These are phyloP conservation scores for Sebastes taczanowskii DNA, from an alignment of 2,797 vertebrate species.

Conservation along the genomic window DNA sequence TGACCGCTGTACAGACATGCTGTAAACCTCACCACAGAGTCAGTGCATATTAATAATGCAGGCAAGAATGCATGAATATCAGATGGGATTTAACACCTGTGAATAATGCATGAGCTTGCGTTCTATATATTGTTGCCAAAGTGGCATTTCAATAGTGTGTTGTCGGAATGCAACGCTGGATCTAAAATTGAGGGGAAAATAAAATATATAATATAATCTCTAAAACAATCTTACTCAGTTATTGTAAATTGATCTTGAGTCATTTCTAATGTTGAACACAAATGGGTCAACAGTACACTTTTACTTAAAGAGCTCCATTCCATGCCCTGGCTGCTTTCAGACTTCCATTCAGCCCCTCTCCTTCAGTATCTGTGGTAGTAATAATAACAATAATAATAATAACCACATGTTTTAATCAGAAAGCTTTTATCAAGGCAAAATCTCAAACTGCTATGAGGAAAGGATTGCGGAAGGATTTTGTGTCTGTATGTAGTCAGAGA, in stretches of 20 bases:
- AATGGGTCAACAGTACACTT: background rate
- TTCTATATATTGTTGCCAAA: background rate
- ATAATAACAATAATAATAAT: constrained; percentile 15
- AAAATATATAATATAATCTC: background rate
- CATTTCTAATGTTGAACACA: background rate
- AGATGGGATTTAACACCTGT: background rate
- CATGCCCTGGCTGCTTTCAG: background rate
- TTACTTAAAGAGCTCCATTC: background rate
- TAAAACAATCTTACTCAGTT: background rate
- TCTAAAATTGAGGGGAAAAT: background rate
- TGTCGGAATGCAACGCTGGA: background rate
- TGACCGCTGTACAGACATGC: background rate
- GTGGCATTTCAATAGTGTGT: background rate
- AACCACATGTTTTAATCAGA: constrained; percentile 23
- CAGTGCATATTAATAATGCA: constrained; percentile 4
- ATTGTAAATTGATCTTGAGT: background rate
- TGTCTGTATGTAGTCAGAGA: no score
- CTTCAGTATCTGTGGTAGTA: background rate
- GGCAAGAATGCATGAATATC: background rate
- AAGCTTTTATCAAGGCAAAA: constrained; percentile 11
- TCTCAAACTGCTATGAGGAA: background rate
- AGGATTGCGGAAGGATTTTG: no score
- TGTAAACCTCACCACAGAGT: background rate
- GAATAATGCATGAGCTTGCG: background rate
- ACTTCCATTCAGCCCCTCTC: background rate